These are phyloP conservation scores for Heterotilapia buettikoferi DNA, from an alignment of 2,113 vertebrate species.

Conservation along the genomic window DNA sequence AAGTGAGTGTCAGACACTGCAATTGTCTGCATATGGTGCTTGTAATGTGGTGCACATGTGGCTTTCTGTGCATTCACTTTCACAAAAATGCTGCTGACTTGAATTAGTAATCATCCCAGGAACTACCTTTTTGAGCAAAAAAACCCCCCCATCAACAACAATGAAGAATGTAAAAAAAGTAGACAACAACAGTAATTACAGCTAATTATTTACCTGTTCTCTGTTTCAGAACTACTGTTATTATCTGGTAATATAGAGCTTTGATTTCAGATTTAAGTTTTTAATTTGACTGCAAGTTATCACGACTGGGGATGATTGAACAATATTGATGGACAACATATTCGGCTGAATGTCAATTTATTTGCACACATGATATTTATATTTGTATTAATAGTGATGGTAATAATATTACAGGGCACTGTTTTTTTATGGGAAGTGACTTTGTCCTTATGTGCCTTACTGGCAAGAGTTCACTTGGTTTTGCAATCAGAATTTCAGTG, in stretches of 20 bases:
- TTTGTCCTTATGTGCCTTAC: not conserved
- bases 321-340: not conserved
- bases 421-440: not conserved
- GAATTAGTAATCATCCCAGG: not conserved
- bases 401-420: not conserved
- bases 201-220: not conserved
- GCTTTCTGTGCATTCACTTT: conserved; percentile 20
- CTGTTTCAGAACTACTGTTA: not conserved
- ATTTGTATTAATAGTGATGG: not conserved
- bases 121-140: not conserved
- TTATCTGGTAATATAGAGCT: not conserved
- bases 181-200: not conserved
- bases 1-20: not conserved
- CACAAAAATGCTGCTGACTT: conserved; percentile 5
- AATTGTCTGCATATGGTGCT: conserved; percentile 19
- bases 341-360: not conserved
- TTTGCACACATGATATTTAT: not conserved
- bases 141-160: not conserved
- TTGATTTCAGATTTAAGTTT: not conserved
- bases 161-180: not conserved
- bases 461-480: not conserved
- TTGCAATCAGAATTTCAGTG: not conserved
- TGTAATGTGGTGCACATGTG: conserved; percentile 33
- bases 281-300: not conserved
- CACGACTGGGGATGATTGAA: not conserved